These are phyloP conservation scores for Apis dorsata DNA, from an alignment of 1,140 invertebrate species.

Conservation along the genomic window DNA sequence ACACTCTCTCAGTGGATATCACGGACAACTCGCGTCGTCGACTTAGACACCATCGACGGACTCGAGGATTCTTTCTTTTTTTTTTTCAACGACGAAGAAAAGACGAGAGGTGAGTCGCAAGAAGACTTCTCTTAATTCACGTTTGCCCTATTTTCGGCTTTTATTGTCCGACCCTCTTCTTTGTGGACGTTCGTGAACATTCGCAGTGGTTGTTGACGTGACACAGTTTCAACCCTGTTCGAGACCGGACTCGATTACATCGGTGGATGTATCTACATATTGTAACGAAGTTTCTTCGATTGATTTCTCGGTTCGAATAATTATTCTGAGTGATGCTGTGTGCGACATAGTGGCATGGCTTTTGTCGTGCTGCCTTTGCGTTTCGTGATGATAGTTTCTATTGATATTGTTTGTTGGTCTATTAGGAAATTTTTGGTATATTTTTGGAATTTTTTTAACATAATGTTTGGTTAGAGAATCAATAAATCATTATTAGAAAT, in stretches of 20 bases:
- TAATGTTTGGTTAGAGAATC: too few relatives aligned
- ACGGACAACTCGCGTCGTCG: conserved; percentile 30
- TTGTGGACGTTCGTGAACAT: conserved; percentile 4
- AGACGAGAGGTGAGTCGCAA: conserved; percentile 56
- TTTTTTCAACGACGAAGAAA: neutral
- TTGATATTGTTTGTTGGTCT: too few relatives aligned
- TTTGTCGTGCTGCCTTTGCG: neutral
- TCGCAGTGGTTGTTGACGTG: conserved; percentile 22
- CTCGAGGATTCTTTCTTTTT: neutral
- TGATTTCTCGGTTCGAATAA: neutral
- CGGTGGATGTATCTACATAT: conserved; percentile 5
- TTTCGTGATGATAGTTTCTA: neutral
- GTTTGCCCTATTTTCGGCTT: too few relatives aligned
- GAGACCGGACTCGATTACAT: conserved; percentile 1
- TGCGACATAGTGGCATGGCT: conserved; percentile 36
- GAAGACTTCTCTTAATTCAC: neutral
- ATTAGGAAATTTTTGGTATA: too few relatives aligned
- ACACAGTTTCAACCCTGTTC: conserved; percentile 4
- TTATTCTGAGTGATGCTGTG: conserved; percentile 50
- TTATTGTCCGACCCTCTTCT: neutral
- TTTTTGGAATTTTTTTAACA: too few relatives aligned
- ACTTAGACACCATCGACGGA: conserved; percentile 29
- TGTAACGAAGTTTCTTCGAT: neutral
- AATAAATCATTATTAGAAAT: too few relatives aligned
- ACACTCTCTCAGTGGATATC: conserved; percentile 71